These are phyloP conservation scores for Pionites leucogaster DNA, from an alignment of 2,113 vertebrate genomes.

Conservation along the genomic window DNA sequence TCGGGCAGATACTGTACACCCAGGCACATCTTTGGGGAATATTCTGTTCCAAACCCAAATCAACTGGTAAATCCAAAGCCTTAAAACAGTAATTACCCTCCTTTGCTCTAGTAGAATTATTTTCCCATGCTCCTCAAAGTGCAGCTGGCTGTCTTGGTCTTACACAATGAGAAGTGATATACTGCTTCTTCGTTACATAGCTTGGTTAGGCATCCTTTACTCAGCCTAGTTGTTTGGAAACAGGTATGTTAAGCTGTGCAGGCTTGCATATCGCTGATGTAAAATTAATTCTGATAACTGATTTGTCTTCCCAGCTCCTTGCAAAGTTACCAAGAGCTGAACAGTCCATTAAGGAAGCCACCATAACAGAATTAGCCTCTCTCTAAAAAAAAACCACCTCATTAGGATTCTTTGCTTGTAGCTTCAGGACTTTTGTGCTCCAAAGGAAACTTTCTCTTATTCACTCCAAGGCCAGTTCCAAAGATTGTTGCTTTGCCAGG, in stretches of 20 bases:
- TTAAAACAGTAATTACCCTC: background rate
- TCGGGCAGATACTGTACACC: background rate
- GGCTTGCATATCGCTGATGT: background rate
- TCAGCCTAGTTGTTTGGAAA: background rate
- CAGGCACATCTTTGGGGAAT: background rate
- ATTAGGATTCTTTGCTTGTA: background rate
- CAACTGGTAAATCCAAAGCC: background rate
- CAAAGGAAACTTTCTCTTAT: background rate
- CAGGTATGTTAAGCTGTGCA: background rate
- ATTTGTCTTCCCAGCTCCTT: background rate
- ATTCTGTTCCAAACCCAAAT: background rate
- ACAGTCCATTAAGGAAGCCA: background rate
- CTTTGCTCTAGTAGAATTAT: background rate
- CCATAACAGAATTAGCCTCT: background rate
- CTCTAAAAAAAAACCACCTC: background rate
- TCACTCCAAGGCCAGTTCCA: background rate
- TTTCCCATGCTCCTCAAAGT: background rate
- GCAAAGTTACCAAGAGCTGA: background rate
- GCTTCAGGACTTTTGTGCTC: background rate
- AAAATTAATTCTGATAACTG: background rate
- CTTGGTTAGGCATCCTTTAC: background rate
- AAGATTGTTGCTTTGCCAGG: background rate
- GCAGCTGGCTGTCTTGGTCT: background rate
- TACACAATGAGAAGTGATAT: background rate
- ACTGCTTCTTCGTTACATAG: fast-evolving